A percentile compares a stretch with the other conserved stretches of the same genome.
These are phyloP conservation scores for Apistogramma diplotaenia DNA, from an alignment of 2,113 vertebrate genomes.

Conservation along the genomic window DNA sequence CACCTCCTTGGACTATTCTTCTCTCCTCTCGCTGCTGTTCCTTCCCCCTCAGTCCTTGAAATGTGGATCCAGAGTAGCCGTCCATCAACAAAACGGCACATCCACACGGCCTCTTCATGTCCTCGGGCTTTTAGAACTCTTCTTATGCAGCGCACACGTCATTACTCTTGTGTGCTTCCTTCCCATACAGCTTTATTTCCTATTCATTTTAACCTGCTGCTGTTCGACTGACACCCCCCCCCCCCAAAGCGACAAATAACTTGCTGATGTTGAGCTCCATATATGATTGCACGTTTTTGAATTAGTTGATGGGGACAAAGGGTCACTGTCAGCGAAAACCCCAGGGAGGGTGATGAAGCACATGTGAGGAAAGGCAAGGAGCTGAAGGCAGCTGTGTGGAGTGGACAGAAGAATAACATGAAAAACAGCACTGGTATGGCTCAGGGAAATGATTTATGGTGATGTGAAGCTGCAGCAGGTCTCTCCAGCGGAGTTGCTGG, in stretches of 20 bases:
- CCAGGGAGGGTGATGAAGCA: neutral
- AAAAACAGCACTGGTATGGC: conserved; percentile 19
- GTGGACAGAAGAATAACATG: neutral
- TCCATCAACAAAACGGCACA: conserved; percentile 33
- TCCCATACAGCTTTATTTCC: neutral
- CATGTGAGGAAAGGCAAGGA: neutral
- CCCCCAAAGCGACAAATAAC: neutral
- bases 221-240: neutral
- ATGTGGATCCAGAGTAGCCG: conserved; percentile 34
- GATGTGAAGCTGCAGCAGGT: conserved; percentile 29
- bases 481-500: conserved; percentile 23
- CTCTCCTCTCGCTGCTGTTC: neutral
- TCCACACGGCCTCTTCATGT: conserved; percentile 29
- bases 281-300: neutral
- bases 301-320: neutral
- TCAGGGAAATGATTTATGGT: conserved; percentile 41
- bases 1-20: conserved; percentile 28
- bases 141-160: neutral
- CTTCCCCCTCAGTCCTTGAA: conserved; percentile 49
- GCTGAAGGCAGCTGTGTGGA: neutral
- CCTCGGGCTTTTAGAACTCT: conserved; percentile 30
- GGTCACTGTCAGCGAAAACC: neutral
- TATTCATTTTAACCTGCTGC: neutral
- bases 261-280: neutral
- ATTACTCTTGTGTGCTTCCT: neutral